Base-by-base conservation (phyloP, 2,113 vertebrate genomes). In the Malurus cyaneus region DNA sequence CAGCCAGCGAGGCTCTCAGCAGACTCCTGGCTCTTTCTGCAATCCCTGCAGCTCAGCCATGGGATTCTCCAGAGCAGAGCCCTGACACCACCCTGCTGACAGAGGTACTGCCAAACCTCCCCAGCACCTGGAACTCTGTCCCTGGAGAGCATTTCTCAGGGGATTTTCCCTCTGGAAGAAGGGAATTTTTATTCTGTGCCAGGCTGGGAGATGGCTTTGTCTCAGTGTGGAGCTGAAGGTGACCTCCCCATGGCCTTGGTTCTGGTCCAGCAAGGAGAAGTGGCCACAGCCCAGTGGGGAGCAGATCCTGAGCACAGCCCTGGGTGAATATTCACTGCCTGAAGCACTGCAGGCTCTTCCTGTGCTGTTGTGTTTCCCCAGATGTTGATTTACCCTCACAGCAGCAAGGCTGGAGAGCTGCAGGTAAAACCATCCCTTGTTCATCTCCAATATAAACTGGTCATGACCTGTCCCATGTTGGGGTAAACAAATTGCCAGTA, bases 401-500 rank as follows among this genome's bases (percentile, higher is more conserved):
- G 39, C 17, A 42, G 12, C 9, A 26, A 20, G 8, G 20, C 47
- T 41, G 57, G 24, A 57, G n/a, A 32, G 24, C 24, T 26, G 26
- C 65, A 39, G 47, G 14, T 6, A 41, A 39, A 76, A 36, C 9
- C 61, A 17, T 3, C 18, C 47, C 16, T 26, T 9, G 21, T 23
- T 44, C 49, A 57, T 19, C 15, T 3, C 3, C 18, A 2, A 11
- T 8, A 17, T 5, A 6, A 61, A 8, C 14, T 31, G 44, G 11
- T 14, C 0, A 0, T 3, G 24, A 1, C 23, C 71, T 15, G 41
- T 44, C 5, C 36, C 24, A 7, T 1, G 9, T 0, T 4, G 14
- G 29, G 47, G 53, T 34, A 8, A 39, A 36, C 7, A 9, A 70
- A 91, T 34, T 89, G 46, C 57, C 54, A 36, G 24, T 32, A 66